Evolutionary conservation across 2,113 vertebrate genomes (phyloP).

Genomic region (Silurus glanis): DNA sequence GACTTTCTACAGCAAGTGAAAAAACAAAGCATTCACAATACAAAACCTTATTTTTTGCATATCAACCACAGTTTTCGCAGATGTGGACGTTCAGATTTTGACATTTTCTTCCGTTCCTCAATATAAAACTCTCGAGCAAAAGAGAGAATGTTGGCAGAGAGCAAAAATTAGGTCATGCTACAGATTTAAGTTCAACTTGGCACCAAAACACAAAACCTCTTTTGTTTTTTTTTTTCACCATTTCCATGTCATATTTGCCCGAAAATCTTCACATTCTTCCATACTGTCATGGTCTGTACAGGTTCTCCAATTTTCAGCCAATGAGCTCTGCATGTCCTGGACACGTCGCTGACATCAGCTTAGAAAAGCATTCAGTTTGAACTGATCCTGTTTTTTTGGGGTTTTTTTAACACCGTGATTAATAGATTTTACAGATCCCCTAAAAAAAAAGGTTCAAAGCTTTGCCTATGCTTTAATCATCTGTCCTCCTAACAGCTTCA

Average conservation of each 20-base stretch:
- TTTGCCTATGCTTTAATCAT: neutral
- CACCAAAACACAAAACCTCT: neutral
- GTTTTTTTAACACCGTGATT: neutral
- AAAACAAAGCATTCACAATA: neutral
- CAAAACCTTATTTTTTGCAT: no score
- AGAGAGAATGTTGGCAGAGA: neutral
- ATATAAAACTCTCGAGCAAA: neutral
- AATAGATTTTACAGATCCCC: neutral
- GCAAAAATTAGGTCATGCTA: neutral
- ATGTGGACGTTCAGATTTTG: neutral
- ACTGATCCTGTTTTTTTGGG: neutral
- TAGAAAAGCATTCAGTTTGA: neutral
- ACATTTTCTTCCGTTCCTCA: neutral
- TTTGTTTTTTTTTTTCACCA: neutral
- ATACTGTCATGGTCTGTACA: neutral
- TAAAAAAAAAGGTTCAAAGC: neutral
- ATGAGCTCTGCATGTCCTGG: neutral
- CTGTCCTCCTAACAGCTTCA: neutral
- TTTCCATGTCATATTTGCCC: neutral
- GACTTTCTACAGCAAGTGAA: neutral
- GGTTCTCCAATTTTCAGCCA: slow-evolving; percentile 1
- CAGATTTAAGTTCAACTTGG: neutral
- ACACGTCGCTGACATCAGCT: neutral
- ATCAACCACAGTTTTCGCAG: no score
- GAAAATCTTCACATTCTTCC: no score